Base-by-base conservation (phyloP, 2,113 vertebrate species). In the Pteronura brasiliensis region DNA sequence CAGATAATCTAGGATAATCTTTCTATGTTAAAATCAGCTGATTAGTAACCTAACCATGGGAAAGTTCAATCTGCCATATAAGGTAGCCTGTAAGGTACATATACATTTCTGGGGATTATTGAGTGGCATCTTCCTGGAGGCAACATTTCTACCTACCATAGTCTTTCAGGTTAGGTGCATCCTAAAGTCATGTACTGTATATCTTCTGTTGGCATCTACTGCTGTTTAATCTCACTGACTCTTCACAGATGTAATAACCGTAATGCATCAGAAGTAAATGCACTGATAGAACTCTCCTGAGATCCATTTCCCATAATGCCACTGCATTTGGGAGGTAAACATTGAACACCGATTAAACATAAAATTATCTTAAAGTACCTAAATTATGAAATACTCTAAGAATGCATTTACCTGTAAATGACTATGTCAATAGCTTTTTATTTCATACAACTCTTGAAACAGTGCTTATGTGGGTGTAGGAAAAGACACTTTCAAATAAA, bases 401-500 rank as follows among this genome's bases (percentile, higher is more conserved):
- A 92, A 85, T 55, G 34, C 65, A 65, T 71, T 80, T 72, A 72
- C 92, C 57, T 69, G 12, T 72, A 77, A 97, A 97, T 72, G 86
- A 31, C 9, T 92, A 23, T 72, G 21, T 17, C 18, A 65, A 25
- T 85, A 44, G 67, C 63, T 95, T 69, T 34, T n/a, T 90, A 72
- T 63, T 67, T 94, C 91, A 82, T n/a, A 87, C 57, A 84, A 79
- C n/a, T 87, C 18, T 95, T 52, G 8, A 95, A 81, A 93, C 29
- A 97, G 63, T 84, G 31, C 71, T 90, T 80, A 23, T 59, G 39
- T 81, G 36, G 12, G 23, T 90, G 21, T 87, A 6, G n/a, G 93
- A 90, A 83, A 47, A 21, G 47, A 85, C 21, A 96, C 69, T 87
- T 85, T 87, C 63, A 97, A 98, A 97, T 84, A 67, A 95, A 93